Conservation (phyloP, 2,797 vertebrate species). For the Catamblyrhynchus diadema region DNA sequence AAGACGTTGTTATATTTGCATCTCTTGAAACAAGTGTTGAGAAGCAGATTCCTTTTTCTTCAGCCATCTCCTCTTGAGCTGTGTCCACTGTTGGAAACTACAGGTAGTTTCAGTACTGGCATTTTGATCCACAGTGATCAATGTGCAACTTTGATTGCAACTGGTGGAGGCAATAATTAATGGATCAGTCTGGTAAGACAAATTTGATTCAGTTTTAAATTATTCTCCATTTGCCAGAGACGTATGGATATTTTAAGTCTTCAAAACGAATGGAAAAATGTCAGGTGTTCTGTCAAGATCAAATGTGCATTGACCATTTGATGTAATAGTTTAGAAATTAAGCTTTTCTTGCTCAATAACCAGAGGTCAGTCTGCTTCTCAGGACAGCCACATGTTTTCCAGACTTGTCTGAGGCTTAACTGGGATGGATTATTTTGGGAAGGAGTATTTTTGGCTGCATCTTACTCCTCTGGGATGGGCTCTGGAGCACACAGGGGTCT, state of each 20-base stretch:
- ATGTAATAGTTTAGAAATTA: neutral
- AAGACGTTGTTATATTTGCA: neutral
- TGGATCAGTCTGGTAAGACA: neutral
- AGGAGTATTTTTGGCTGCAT: neutral
- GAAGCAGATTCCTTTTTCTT: neutral
- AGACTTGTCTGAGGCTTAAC: neutral
- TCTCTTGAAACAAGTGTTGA: neutral
- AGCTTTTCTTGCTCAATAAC: neutral
- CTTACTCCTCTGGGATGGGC: neutral
- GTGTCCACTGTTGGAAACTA: neutral
- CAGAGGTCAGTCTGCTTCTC: neutral
- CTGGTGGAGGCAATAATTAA: neutral
- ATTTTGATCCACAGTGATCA: neutral
- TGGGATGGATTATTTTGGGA: constrained; percentile 5
- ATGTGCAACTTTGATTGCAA: neutral
- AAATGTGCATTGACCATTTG: neutral
- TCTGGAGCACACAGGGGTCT: neutral
- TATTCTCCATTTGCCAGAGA: neutral
- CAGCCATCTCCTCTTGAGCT: neutral
- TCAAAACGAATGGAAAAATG: neutral
- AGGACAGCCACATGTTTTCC: neutral
- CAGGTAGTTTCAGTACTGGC: neutral
- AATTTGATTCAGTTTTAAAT: neutral
- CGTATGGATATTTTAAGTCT: neutral
- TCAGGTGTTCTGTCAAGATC: neutral